Base-by-base conservation (phyloP, 2,113 vertebrate genomes). In the Mungos mungo region DNA sequence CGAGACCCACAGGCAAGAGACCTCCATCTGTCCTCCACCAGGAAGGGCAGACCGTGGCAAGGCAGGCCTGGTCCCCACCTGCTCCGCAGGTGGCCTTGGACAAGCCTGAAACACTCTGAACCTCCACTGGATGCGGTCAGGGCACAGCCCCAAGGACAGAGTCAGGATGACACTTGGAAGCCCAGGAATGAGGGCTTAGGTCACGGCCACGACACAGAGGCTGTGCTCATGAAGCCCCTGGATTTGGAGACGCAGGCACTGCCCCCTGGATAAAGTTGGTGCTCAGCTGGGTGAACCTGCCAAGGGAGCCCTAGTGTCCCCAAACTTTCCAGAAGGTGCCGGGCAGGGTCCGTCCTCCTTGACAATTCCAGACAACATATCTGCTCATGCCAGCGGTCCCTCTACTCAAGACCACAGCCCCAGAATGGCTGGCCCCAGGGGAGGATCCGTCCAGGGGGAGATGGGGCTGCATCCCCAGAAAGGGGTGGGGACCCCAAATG, bases 91-190 rank as follows among this genome's bases (percentile, higher is more conserved):
- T n/a, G 66, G 74, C 94, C 93, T 93, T 81, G 60, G 74, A 60
- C 38, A 2, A 3, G 35, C 0, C 16, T 0, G 3, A 23, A 1
- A 23, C 1, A 1, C 82, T 27, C 27, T 0, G 10, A 25, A 7
- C 27, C 69, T 15, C 33, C 50, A 2, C 19, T 2, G 9, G 0
- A 19, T 7, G 35, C 19, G 72, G 29, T 19, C 63, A 3, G 83
- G 84, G 76, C 38, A 1, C 31, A 35, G 38, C 4, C 72, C 86
- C 31, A 1, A 29, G 84, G 13, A 15, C 14, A 9, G 47, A 0
- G 25, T 10, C 33, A 7, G 21, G 9, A 10, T 3, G 21, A 25
- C 14, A 1, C 45, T 35, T 2, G 10, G 27, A 79, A 88, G 57
- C n/a, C 7, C 16, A 0, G 47, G 29, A 14, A 21, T 19, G 3